Conservation (phyloP, 2,113 vertebrate species). For the Brachionichthys hirsutus region DNA sequence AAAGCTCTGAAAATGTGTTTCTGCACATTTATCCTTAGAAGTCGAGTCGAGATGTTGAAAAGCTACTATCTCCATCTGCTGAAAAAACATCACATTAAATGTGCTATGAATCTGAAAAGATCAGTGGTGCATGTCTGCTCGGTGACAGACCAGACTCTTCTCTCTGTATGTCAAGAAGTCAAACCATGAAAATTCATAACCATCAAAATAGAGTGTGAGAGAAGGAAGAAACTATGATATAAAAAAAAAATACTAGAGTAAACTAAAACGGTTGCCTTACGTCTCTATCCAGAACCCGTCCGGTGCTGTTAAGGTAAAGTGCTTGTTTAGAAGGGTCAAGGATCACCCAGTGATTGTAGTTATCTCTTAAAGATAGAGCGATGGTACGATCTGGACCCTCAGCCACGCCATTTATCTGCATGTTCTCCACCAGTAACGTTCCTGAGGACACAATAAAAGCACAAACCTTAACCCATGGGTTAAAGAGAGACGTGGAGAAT, state of each 20-base stretch:
- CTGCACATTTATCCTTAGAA: neutral
- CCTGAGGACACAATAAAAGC: constrained; percentile 74
- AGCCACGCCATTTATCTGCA: constrained; percentile 95
- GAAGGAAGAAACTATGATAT: too few species aligned
- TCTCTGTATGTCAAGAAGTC: too few species aligned
- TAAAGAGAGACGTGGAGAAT: too few species aligned
- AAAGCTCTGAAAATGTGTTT: constrained; percentile 1
- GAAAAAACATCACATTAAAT: neutral
- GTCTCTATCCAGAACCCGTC: constrained; percentile 92
- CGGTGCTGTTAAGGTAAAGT: constrained; percentile 94
- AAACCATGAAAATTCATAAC: too few species aligned
- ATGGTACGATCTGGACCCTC: constrained; percentile 89
- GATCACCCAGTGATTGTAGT: constrained; percentile 91
- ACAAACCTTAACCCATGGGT: neutral
- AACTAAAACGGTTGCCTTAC: constrained; percentile 72
- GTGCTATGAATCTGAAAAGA: too few species aligned
- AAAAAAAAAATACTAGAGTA: too few species aligned
- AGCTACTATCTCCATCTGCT: neutral
- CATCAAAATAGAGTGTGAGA: too few species aligned
- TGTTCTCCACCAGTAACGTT: constrained; percentile 93
- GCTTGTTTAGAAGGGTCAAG: constrained; percentile 88
- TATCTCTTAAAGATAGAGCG: constrained; percentile 89
- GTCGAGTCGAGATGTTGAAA: neutral
- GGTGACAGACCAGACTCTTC: too few species aligned
- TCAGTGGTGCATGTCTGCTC: too few species aligned